Evolutionary conservation across 1,140 invertebrate genomes (phyloP).

Genomic region (Harlomillsia oculata): DNA sequence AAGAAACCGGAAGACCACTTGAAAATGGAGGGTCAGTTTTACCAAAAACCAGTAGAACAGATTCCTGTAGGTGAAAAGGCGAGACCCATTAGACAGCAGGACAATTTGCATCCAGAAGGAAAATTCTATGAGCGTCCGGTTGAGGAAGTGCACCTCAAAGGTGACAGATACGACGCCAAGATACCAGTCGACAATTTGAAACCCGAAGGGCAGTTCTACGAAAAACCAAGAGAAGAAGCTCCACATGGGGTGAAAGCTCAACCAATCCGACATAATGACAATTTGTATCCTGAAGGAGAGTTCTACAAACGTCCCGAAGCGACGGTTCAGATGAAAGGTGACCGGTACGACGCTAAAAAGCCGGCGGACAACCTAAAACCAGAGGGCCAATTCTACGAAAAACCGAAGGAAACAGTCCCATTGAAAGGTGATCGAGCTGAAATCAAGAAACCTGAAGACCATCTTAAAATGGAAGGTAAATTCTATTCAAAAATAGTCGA

Average conservation of each 20-base stretch:
- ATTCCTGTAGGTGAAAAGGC: constrained; percentile 41
- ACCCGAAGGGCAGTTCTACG: constrained; percentile 32
- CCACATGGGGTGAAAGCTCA: constrained; percentile 35
- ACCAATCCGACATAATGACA: constrained; percentile 18
- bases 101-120: constrained; percentile 47
- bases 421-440: constrained; percentile 45
- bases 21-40: constrained; percentile 32
- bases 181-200: constrained; percentile 47
- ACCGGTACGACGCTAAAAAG: constrained; percentile 21
- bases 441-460: constrained; percentile 43
- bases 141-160: neutral
- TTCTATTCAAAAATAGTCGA: constrained; percentile 29
- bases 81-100: constrained; percentile 43
- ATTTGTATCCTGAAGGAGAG: constrained; percentile 38
- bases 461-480: constrained; percentile 36
- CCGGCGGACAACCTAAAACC: constrained; percentile 36
- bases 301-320: constrained; percentile 31
- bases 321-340: constrained; percentile 41
- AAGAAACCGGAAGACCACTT: constrained; percentile 49
- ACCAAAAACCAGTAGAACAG: constrained; percentile 28
- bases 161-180: constrained; percentile 34
- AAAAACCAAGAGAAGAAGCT: constrained; percentile 26
- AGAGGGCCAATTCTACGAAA: constrained; percentile 30
- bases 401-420: constrained; percentile 24
- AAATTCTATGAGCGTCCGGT: constrained; percentile 25